Evolutionary conservation across 2,113 vertebrate species (phyloP).

Genomic region (Columba livia): DNA sequence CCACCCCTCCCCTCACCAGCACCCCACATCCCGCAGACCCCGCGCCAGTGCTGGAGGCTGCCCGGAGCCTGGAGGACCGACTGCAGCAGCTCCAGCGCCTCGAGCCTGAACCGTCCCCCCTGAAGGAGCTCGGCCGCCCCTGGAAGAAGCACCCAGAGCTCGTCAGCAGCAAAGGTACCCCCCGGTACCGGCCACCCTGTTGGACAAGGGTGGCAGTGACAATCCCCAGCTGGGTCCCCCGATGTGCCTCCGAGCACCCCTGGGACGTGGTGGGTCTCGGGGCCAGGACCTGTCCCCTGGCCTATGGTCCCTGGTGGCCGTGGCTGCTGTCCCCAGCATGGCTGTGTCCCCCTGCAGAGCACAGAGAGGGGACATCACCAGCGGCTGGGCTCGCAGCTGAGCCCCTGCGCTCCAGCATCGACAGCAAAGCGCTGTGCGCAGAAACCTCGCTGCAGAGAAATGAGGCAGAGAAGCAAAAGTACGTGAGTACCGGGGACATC

Average conservation of each 20-base stretch:
- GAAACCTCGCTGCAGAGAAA: constrained; percentile 81
- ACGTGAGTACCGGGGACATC: constrained; percentile 32
- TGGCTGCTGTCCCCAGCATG: not conserved
- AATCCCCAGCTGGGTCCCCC: not conserved
- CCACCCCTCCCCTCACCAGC: not conserved
- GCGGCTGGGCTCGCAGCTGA: constrained; percentile 43
- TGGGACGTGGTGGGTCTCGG: fast-evolving
- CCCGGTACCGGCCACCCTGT: fast-evolving
- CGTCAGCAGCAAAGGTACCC: constrained; percentile 79
- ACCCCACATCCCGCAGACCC: constrained; percentile 74
- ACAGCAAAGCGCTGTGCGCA: constrained; percentile 75
- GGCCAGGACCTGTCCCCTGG: not conserved
- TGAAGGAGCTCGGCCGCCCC: constrained; percentile 80
- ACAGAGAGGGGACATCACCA: constrained; percentile 61
- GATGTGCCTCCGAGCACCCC: not conserved
- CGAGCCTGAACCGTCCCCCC: constrained; percentile 73
- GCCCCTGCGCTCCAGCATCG: constrained; percentile 71
- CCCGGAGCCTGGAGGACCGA: constrained; percentile 85
- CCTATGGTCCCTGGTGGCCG: not conserved
- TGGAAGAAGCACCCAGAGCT: constrained; percentile 88
- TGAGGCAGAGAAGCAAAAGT: constrained; percentile 87
- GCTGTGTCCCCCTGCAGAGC: constrained; percentile 63
- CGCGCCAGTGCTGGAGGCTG: constrained; percentile 86
- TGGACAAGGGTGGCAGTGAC: fast-evolving
- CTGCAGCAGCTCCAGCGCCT: constrained; percentile 86